Conservation (phyloP, 2,113 vertebrate genomes). For the Rhineura floridana region DNA sequence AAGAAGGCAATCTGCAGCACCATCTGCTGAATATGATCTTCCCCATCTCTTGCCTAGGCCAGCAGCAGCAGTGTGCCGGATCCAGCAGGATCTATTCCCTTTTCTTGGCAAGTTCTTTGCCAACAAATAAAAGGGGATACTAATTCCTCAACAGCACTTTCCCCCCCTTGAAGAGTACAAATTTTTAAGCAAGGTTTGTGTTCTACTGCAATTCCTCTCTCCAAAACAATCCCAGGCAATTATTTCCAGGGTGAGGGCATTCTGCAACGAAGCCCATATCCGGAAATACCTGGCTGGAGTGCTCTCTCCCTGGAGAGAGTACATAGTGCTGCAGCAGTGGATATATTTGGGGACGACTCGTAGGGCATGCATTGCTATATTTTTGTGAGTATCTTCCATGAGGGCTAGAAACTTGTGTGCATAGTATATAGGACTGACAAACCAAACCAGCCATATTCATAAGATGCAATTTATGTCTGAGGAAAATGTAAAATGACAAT, state of each 20-base stretch:
- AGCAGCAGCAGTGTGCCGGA: neutral
- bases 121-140: neutral
- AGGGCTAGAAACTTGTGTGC: neutral
- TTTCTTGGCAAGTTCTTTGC: neutral
- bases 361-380: neutral
- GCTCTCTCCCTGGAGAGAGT: neutral
- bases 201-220: neutral
- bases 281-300: neutral
- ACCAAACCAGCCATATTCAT: neutral
- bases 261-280: neutral
- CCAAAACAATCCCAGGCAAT: neutral
- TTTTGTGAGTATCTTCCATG: neutral
- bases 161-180: neutral
- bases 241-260: neutral
- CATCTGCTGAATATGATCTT: too few relatives aligned
- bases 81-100: neutral
- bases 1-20: neutral
- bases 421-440: neutral
- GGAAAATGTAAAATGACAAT: neutral
- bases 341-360: too few relatives aligned
- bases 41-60: too few relatives aligned
- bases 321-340: neutral
- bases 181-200: neutral
- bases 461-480: conserved; percentile 3
- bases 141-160: neutral